Evolutionary conservation across 2,888 invertebrate genomes (phyloP).

Genomic region (Phalera bucephala): DNA sequence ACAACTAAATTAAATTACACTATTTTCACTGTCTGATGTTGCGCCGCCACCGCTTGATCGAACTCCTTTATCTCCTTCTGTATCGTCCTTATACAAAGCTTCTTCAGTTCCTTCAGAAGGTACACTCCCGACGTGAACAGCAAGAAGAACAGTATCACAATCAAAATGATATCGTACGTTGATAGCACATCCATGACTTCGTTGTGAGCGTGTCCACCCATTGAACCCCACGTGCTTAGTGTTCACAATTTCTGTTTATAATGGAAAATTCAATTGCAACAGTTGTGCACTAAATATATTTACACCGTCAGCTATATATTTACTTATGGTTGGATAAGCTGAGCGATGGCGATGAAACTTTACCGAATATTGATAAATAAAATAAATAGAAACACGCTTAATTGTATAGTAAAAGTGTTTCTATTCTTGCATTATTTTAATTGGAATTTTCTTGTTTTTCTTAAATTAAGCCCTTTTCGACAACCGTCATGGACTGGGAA

Average conservation of each 20-base stretch:
- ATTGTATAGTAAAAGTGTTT: too few species aligned
- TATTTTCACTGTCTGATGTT: slow-evolving; percentile 16
- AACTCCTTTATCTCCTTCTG: slow-evolving; percentile 40
- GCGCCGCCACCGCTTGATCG: slow-evolving; percentile 13
- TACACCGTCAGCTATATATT: slow-evolving; percentile 7
- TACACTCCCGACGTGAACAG: slow-evolving; percentile 35
- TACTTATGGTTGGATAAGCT: slow-evolving; percentile 4
- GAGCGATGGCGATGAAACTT: slow-evolving; percentile 2
- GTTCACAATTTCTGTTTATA: not conserved
- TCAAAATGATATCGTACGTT: slow-evolving; percentile 40
- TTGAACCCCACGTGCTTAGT: not conserved
- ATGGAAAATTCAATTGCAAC: not conserved
- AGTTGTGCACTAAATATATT: slow-evolving; percentile 16
- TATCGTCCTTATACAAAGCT: slow-evolving; percentile 35
- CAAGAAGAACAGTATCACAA: slow-evolving; percentile 33
- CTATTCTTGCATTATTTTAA: too few species aligned
- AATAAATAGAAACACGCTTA: too few species aligned
- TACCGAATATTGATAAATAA: too few species aligned
- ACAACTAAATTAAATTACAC: slow-evolving; percentile 8
- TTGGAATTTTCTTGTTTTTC: too few species aligned
- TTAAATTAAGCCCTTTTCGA: too few species aligned
- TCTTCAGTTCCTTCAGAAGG: slow-evolving; percentile 36
- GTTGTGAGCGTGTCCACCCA: slow-evolving; percentile 48
- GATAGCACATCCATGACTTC: slow-evolving; percentile 48
- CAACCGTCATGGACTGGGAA: too few species aligned